Conservation (phyloP, 2,888 invertebrate species). For the Eilema depressum region DNA sequence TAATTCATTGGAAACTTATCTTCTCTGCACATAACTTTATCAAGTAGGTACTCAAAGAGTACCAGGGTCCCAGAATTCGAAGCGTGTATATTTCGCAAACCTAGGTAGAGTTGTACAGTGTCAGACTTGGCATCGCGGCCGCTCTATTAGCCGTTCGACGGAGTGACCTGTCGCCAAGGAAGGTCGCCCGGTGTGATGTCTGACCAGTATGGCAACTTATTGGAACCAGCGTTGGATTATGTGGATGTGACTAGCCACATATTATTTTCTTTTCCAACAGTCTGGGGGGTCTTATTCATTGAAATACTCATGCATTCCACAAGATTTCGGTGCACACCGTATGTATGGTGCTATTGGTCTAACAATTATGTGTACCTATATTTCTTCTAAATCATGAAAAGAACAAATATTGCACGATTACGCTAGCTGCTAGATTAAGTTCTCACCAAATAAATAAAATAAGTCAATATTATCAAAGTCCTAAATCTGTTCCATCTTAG, state of each 20-base stretch:
- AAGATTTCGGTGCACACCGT: not conserved
- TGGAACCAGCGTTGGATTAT: constrained; percentile 57
- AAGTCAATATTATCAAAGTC: too few relatives aligned
- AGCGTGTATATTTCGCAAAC: constrained; percentile 59
- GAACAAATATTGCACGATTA: not conserved
- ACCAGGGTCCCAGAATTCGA: constrained; percentile 17
- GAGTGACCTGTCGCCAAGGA: constrained; percentile 80
- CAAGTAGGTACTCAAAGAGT: not conserved
- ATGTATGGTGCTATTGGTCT: not conserved
- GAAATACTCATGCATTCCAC: not conserved
- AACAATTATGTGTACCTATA: too few relatives aligned
- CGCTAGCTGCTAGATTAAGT: too few relatives aligned
- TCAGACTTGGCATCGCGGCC: constrained; percentile 49
- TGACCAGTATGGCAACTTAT: constrained; percentile 77
- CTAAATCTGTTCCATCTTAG: too few relatives aligned
- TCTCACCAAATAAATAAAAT: too few relatives aligned
- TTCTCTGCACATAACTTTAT: not conserved
- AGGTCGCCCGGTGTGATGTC: constrained; percentile 79
- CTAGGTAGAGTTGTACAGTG: constrained; percentile 27
- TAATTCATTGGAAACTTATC: not conserved
- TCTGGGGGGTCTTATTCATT: not conserved
- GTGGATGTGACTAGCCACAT: constrained; percentile 51
- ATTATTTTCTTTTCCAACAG: not conserved
- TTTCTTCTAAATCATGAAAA: too few relatives aligned
- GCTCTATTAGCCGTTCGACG: constrained; percentile 68